phyloP scores from a whole-genome alignment of 2,888 invertebrate genomes.

The Morpho achilles region DNA sequence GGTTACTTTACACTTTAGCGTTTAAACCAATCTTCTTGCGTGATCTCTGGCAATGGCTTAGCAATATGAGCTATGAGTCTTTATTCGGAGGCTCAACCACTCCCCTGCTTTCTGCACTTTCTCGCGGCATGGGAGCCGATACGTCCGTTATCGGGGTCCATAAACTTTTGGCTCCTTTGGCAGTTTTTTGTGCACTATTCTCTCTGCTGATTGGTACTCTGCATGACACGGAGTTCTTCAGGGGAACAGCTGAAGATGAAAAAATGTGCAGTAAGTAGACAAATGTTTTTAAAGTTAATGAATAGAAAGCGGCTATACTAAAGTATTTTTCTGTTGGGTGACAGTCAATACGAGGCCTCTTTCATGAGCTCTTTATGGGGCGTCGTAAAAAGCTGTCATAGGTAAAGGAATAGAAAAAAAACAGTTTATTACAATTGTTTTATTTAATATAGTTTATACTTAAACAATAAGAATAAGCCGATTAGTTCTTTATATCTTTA shows the following conservation, averaged over 20 bases:
- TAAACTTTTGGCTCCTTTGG: constrained; percentile 86
- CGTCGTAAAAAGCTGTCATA: no score
- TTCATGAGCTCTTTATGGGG: no score
- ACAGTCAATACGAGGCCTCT: no score
- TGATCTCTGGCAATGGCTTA: constrained; percentile 84
- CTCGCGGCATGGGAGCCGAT: constrained; percentile 81
- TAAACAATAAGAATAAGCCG: no score
- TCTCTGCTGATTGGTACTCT: constrained; percentile 88
- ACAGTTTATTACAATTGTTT: no score
- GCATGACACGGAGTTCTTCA: constrained; percentile 90
- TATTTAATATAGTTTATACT: no score
- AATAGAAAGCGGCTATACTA: no score
- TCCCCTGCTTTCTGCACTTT: constrained; percentile 82
- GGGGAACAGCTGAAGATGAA: constrained; percentile 68
- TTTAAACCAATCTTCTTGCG: constrained; percentile 88
- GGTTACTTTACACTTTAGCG: constrained; percentile 87
- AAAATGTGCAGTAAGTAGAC: constrained; percentile 48
- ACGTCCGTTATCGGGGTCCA: constrained; percentile 80
- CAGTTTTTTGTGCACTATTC: constrained; percentile 91
- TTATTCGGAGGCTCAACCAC: constrained; percentile 70
- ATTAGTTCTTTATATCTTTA: no score
- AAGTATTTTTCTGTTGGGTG: no score
- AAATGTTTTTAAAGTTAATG: background rate
- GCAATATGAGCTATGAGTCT: constrained; percentile 57
- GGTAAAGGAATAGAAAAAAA: no score